Base-by-base conservation (phyloP, 2,888 invertebrate genomes). In the Temnothorax rugatulus region DNA sequence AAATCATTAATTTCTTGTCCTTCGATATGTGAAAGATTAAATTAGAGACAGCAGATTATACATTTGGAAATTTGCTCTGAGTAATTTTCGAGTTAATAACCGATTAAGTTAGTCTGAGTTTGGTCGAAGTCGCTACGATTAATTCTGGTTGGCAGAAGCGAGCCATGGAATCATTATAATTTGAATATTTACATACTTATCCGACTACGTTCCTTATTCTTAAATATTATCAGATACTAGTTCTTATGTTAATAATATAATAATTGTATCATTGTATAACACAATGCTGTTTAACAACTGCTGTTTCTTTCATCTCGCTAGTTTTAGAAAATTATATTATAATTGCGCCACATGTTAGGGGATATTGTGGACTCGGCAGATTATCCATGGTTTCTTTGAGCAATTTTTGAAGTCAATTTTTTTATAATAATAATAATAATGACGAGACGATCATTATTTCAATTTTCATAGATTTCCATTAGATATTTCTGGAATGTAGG, bases 121-220 rank as follows among this genome's bases (percentile, higher is more conserved):
- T 57, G 57, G 13, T 57, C 25, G 13, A 57, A 25, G 4, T 57
- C 25, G 25, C 54, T 57, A 57, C 15, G 13, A 64, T 64, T 41
- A 41, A 21, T 64, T 41, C 13, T 4, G 13, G 15, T n/a, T 63
- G 64, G 8, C 41, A 64, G 41, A 64, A 64, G 41, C 13, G n/a
- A 64, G 41, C 21, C 1, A 11, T 64, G 1, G n/a, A 21, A 64
- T 64, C 13, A 54, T 54, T 64, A 41, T 41, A 38, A 59, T 59
- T 59, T 59, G 2, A 15, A 64, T 63, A 64, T 41, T 64, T 64
- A 57, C 13, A n/a, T 63, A 63, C n/a, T 63, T n/a, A 38, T 4
- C 21, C 5, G n/a, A 21, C 2, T 41, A 18, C 21, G 66, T 64
- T 64, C 3, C 15, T 41, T 41, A 41, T 34, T 18, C 25, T 41